Base-by-base conservation (phyloP, 2,888 invertebrate genomes). In the Cheilosia pagana region DNA sequence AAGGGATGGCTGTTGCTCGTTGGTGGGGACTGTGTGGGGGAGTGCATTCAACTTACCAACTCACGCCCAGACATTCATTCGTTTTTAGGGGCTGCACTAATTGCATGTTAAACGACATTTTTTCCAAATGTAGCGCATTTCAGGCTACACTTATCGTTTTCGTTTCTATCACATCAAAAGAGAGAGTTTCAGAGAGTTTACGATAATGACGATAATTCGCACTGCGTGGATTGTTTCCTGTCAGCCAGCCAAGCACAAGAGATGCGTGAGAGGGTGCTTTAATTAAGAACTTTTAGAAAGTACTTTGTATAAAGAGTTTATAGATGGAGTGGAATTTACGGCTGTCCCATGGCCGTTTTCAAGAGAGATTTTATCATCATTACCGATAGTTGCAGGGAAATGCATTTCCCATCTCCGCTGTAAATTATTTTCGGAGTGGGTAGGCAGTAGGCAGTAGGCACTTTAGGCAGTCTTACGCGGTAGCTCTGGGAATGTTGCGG, bases 31-130 rank as follows among this genome's bases (percentile, higher is more conserved):
- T 8, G n/a, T n/a, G n/a, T n/a, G n/a, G 14, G 12, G 19, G 5
- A 19, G 10, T 31, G 28, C 50, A 67, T 65, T 57, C 57, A 57
- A 65, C 57, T 48, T 60, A 3, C 28, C 28, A 7, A 21, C 62
- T 57, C 14, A 2, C 3, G 63, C 70, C 70, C 39, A 70, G 70
- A 60, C 71, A 65, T 63, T 63, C 78, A 35, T 35, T 43, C n/a
- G n/a, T 12, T 10, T 21, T 48, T 10, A 48, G 21, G 19, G 76
- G 65, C 76, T 76, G 63, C 77, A 82, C 81, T 82, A 82, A 82
- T 82, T 82, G 81, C 65, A 82, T 72, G 77, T 77, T 82, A 72
- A 57, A 82, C 48, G 65, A 81, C 59, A 52, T 76, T 59, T 81
- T 74, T 76, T 48, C n/a, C n/a, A 60, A 76, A 81, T 71, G 57